Evolutionary conservation across 1,140 invertebrate genomes (phyloP).

Genomic region (Brachionus rotundiformis): DNA sequence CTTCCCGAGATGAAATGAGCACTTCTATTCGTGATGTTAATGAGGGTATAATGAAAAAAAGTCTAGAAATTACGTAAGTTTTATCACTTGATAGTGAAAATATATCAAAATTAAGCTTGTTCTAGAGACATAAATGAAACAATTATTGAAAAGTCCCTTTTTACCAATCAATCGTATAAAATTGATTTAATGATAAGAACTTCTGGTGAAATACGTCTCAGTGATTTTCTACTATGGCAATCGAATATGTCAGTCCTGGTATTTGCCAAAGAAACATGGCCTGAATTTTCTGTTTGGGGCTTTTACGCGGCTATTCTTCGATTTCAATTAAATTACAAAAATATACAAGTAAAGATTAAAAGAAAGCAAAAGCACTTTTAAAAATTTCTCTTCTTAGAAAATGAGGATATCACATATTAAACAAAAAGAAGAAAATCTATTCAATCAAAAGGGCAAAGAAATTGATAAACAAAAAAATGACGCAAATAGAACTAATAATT

Average conservation of each 20-base stretch:
- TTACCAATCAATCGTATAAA: not conserved
- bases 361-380: not conserved
- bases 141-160: not conserved
- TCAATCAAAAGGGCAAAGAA: not conserved
- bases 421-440: not conserved
- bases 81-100: too few species aligned
- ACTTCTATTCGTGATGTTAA: not conserved
- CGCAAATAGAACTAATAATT: too few species aligned
- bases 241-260: not conserved
- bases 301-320: slow-evolving; percentile 15
- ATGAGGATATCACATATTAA: not conserved
- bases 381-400: not conserved
- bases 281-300: slow-evolving; percentile 18
- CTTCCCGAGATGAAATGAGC: slow-evolving; percentile 40
- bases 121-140: not conserved
- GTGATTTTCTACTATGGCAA: slow-evolving; percentile 95
- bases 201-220: slow-evolving; percentile 91
- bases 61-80: not conserved
- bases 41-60: not conserved
- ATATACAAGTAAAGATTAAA: not conserved
- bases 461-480: not conserved
- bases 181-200: slow-evolving; percentile 85
- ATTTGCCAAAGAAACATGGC: slow-evolving; percentile 23
- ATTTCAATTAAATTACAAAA: slow-evolving; percentile 21
- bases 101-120: too few species aligned